phyloP scores from a whole-genome alignment of 2,888 invertebrate species.

The Pristionchus maxplancki region DNA sequence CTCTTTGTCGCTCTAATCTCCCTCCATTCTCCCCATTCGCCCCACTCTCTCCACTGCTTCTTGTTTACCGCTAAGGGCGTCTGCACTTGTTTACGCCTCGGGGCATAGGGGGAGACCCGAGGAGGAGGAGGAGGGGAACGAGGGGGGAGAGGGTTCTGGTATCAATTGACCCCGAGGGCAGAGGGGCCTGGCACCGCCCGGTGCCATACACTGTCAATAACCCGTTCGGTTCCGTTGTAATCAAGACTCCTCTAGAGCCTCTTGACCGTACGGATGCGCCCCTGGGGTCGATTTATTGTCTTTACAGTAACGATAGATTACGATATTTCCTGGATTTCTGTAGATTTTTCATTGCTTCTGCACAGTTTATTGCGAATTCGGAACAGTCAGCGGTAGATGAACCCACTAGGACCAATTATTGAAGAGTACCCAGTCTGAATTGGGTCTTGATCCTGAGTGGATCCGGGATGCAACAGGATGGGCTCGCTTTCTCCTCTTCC shows the following conservation, averaged over 20 bases:
- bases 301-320: background rate
- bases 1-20: slow-evolving; percentile 49
- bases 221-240: slow-evolving; percentile 7
- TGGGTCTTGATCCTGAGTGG: background rate
- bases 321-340: background rate
- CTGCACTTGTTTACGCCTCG: slow-evolving; percentile 48
- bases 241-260: slow-evolving; percentile 10
- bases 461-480: slow-evolving; percentile 3
- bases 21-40: background rate
- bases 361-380: too few species aligned
- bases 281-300: background rate
- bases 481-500: slow-evolving; percentile 16
- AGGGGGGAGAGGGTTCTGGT: slow-evolving; percentile 17
- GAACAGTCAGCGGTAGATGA: too few species aligned
- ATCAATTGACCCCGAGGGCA: slow-evolving; percentile 38
- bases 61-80: slow-evolving; percentile 43
- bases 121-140: background rate
- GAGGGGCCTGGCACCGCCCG: slow-evolving; percentile 13
- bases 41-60: slow-evolving; percentile 52
- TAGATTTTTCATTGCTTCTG: too few species aligned
- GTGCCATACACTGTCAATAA: slow-evolving; percentile 33
- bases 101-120: background rate
- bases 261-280: background rate
- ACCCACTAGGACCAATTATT: too few species aligned
- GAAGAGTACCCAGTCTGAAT: background rate